These are phyloP conservation scores for Malaclemys terrapin DNA, from an alignment of 2,113 vertebrate genomes.

Conservation along the genomic window DNA sequence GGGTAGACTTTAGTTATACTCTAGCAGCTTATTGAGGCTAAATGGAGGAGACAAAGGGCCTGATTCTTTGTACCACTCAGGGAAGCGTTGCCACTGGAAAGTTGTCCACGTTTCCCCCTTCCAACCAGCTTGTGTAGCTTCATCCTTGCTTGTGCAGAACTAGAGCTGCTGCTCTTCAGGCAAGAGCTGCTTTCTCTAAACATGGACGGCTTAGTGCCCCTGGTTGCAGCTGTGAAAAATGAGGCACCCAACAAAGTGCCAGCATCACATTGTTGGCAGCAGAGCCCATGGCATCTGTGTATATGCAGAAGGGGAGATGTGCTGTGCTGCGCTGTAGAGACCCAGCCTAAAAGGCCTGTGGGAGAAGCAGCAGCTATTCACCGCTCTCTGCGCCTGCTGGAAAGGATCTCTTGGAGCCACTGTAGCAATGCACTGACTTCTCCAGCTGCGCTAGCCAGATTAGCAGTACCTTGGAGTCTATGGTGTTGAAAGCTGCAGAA, in stretches of 20 bases:
- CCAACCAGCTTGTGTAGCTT: neutral
- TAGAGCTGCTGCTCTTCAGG: too few relatives aligned
- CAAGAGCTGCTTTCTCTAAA: too few relatives aligned
- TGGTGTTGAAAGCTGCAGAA: too few relatives aligned
- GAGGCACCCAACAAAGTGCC: neutral
- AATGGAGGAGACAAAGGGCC: neutral
- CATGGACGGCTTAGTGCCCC: too few relatives aligned
- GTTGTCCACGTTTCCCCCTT: neutral
- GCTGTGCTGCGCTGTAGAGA: neutral
- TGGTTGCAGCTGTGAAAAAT: neutral
- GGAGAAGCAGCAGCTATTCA: neutral
- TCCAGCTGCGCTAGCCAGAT: neutral
- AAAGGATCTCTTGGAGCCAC: neutral
- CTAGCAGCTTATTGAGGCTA: neutral
- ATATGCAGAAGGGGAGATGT: neutral
- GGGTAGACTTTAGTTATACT: neutral
- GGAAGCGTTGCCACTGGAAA: neutral
- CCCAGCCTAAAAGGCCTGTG: neutral
- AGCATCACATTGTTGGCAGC: neutral
- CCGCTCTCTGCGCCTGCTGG: neutral
- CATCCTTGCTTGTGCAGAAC: too few relatives aligned
- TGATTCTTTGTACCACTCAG: neutral
- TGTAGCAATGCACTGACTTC: accelerated
- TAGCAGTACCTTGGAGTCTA: neutral
- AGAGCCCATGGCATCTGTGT: neutral